Percentiles rank a stretch among this genome's conserved stretches.
Evolutionary conservation across 2,797 vertebrate species (phyloP).

Genomic region (Masticophis lateralis): DNA sequence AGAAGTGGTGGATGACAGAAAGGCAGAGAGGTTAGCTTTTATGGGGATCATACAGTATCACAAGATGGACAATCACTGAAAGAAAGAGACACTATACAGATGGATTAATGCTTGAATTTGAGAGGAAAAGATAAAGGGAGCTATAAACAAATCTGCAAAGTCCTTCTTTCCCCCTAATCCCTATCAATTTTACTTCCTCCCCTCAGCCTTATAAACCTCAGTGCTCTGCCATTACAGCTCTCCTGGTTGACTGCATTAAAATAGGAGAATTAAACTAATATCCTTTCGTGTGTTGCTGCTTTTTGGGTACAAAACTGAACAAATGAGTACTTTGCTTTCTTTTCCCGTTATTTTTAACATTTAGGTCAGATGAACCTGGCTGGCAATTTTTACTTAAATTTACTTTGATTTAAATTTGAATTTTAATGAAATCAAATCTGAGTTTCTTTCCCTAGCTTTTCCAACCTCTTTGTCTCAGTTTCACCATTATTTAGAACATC

Average conservation of each 20-base stretch:
- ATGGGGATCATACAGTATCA: neutral
- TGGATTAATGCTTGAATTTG: neutral
- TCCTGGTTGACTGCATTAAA: neutral
- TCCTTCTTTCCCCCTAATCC: neutral
- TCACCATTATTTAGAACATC: neutral
- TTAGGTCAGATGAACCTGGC: neutral
- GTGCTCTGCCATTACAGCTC: neutral
- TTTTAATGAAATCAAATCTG: neutral
- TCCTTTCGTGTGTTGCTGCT: neutral
- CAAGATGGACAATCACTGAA: neutral
- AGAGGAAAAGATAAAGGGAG: neutral
- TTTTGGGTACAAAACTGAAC: neutral
- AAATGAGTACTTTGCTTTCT: neutral
- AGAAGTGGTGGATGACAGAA: neutral
- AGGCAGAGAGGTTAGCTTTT: neutral
- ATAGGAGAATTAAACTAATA: neutral
- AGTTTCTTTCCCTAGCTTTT: neutral
- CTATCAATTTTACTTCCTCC: neutral
- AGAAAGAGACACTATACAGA: neutral
- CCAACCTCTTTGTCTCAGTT: neutral
- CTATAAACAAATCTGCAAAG: neutral
- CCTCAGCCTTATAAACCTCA: neutral
- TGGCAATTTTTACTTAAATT: neutral
- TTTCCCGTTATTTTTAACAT: neutral
- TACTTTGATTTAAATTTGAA: neutral